Evolutionary conservation across 2,113 vertebrate species (phyloP).

Genomic region (Oxyura jamaicensis): DNA sequence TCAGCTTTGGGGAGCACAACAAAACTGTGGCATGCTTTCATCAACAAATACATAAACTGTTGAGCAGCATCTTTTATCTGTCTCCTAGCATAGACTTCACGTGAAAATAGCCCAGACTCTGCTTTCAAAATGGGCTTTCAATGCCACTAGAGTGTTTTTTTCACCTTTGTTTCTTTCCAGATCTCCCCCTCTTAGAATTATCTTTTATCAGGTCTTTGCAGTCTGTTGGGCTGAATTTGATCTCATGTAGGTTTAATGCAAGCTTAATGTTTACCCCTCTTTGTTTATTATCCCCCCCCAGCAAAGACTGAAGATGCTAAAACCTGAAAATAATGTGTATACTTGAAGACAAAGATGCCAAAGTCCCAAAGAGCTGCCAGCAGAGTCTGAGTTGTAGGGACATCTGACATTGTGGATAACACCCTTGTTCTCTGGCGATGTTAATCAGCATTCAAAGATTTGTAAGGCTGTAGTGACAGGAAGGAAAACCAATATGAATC

Average conservation of each 20-base stretch:
- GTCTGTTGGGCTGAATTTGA: neutral
- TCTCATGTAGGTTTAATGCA: neutral
- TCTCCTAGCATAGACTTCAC: neutral
- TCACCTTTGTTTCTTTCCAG: neutral
- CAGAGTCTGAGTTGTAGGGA: neutral
- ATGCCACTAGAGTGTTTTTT: neutral
- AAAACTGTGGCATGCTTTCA: neutral
- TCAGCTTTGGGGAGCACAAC: neutral
- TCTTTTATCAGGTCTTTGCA: neutral
- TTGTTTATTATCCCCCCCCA: neutral
- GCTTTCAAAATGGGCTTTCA: neutral
- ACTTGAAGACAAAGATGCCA: neutral
- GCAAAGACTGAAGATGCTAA: neutral
- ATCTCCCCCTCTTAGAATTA: neutral
- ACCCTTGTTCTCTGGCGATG: neutral
- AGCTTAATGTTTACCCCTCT: neutral
- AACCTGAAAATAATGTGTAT: neutral
- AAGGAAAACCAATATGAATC: neutral
- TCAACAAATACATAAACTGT: neutral
- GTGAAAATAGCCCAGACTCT: neutral
- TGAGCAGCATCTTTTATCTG: neutral
- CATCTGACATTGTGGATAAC: neutral
- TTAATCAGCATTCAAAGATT: neutral
- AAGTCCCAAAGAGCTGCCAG: neutral
- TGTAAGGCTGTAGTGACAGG: neutral